A percentile compares a stretch with the other conserved stretches of the same genome.
phyloP scores from a whole-genome alignment of 2,888 invertebrate species.

The Brachypalpus laphriformis region DNA sequence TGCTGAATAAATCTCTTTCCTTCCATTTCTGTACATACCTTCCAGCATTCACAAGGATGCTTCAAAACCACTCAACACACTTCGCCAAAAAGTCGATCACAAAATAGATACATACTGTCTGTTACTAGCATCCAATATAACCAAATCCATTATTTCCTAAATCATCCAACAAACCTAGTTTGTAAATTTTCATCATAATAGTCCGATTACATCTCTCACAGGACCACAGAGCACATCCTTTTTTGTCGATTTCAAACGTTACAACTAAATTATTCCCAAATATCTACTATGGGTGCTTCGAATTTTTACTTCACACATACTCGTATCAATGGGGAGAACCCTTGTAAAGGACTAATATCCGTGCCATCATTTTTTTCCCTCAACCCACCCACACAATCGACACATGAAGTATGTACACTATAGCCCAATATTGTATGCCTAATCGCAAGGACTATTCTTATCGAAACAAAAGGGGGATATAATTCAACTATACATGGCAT shows the following conservation, averaged over 20 bases:
- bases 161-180: background rate
- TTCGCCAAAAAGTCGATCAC: too few species aligned
- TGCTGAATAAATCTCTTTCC: too few species aligned
- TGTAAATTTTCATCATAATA: slow-evolving; percentile 36
- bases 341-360: slow-evolving; percentile 30
- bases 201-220: slow-evolving; percentile 30
- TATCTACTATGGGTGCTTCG: background rate
- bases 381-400: background rate
- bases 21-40: too few species aligned
- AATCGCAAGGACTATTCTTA: slow-evolving; percentile 35
- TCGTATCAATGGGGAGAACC: background rate
- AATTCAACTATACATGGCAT: background rate
- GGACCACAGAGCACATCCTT: background rate
- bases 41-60: too few species aligned
- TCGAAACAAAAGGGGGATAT: slow-evolving; percentile 50
- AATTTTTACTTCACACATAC: slow-evolving; percentile 8
- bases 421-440: slow-evolving; percentile 4
- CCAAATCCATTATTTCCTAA: slow-evolving; percentile 4
- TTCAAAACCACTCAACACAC: too few species aligned
- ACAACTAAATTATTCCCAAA: slow-evolving; percentile 26
- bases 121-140: slow-evolving; percentile 22
- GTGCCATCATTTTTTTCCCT: slow-evolving; percentile 10
- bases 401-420: background rate
- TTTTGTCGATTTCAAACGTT: background rate
- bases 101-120: too few species aligned